Percentiles rank a stretch among this genome's conserved stretches.
phyloP scores from a whole-genome alignment of 2,888 invertebrate species.

The Lamellibrachia columna region DNA sequence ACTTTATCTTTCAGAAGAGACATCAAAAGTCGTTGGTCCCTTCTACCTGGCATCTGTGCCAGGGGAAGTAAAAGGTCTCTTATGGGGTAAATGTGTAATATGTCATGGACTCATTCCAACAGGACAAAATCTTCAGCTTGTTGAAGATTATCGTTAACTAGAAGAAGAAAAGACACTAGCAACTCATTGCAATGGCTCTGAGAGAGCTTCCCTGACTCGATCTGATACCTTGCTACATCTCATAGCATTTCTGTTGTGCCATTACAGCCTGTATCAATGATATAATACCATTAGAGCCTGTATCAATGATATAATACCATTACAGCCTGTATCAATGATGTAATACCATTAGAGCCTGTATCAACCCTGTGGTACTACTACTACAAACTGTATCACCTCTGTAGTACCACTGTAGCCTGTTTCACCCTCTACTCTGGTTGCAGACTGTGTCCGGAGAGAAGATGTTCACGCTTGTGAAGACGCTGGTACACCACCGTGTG shows the following conservation, averaged over 20 bases:
- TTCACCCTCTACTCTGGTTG: conserved; percentile 9
- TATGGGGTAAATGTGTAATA: too few relatives aligned
- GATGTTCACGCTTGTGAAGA: conserved; percentile 67
- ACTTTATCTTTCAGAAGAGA: too few relatives aligned
- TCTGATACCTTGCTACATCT: not conserved
- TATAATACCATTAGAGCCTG: not conserved
- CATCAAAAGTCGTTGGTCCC: too few relatives aligned
- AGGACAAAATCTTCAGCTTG: too few relatives aligned
- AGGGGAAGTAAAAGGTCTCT: too few relatives aligned
- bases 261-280: not conserved
- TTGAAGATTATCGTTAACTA: too few relatives aligned
- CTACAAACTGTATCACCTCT: not conserved
- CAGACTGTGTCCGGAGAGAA: conserved; percentile 66
- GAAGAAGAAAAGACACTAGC: too few relatives aligned
- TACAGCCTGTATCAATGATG: not conserved
- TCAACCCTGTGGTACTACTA: not conserved
- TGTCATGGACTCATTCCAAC: too few relatives aligned
- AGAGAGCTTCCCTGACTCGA: not conserved
- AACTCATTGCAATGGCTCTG: too few relatives aligned
- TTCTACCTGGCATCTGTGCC: too few relatives aligned
- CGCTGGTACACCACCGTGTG: conserved; percentile 70
- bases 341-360: not conserved
- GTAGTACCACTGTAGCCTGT: too few relatives aligned
- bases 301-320: not conserved
- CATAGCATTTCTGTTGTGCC: not conserved